Percentiles rank a stretch among this genome's conserved stretches.
Evolutionary conservation across 1,140 invertebrate genomes (phyloP).

Genomic region (Euura lappo): DNA sequence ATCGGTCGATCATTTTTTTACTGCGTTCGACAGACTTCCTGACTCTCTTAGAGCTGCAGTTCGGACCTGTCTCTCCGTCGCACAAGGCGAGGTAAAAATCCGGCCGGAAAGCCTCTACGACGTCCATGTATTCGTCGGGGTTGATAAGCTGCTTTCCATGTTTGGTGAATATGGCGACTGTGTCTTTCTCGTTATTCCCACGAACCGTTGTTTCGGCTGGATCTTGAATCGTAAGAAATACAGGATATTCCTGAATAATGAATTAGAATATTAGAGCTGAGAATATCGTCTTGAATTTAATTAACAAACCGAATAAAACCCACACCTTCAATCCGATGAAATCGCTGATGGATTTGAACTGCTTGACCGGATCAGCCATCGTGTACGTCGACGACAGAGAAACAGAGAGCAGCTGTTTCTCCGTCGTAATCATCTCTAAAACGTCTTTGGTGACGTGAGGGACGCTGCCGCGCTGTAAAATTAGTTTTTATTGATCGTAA

Average conservation of each 20-base stretch:
- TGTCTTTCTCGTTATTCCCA: conserved; percentile 72
- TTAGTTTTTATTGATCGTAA: conserved; percentile 10
- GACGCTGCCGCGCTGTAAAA: conserved; percentile 64
- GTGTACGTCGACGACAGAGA: conserved; percentile 63
- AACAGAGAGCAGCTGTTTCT: conserved; percentile 63
- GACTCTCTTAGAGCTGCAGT: conserved; percentile 72
- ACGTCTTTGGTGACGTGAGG: conserved; percentile 72
- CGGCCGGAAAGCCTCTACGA: conserved; percentile 77
- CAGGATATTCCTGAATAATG: conserved; percentile 62
- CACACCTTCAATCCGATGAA: conserved; percentile 65
- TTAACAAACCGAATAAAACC: conserved; percentile 18
- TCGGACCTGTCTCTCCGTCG: conserved; percentile 78
- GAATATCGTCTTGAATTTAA: conserved; percentile 6
- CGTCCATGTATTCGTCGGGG: conserved; percentile 73
- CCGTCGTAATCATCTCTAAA: conserved; percentile 62
- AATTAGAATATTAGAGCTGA: conserved; percentile 12
- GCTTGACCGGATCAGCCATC: conserved; percentile 62
- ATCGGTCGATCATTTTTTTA: conserved; percentile 64
- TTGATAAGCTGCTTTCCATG: conserved; percentile 72
- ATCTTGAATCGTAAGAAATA: conserved; percentile 71
- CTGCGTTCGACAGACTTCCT: conserved; percentile 71
- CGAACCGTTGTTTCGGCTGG: conserved; percentile 63
- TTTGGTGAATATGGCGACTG: conserved; percentile 75
- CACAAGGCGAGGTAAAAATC: conserved; percentile 80
- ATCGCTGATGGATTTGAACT: conserved; percentile 60